Base-by-base conservation (phyloP, 1,140 invertebrate species). In the Anastrepha ludens region DNA sequence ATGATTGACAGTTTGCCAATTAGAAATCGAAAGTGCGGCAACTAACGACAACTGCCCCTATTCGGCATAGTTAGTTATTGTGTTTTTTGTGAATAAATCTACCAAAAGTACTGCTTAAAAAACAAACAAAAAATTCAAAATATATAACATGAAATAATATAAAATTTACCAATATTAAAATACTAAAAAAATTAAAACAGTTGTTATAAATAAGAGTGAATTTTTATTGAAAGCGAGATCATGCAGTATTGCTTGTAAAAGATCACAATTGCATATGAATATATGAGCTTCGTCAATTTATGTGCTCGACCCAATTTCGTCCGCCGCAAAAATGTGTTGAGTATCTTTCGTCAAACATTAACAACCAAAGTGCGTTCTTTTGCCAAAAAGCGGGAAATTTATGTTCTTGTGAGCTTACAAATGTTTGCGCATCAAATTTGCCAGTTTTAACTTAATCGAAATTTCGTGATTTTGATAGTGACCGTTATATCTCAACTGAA, bases 1-100 rank as follows among this genome's bases (percentile, higher is more conserved):
- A 17, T 74, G 70, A 74, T 74, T 74, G 67, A 74, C 67, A 74
- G 67, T 44, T 47, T 17, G 67, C 67, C 67, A 74, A 74, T 74
- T 74, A 44, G 70, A 74, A 74, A 74, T 47, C 70, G 70, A 74
- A 74, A 74, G 70, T 74, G 70, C 8, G 44, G 70, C 44, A 74
- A 47, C 44, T 15, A 17, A 50, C 17, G 44, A 50, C 44, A 74
- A 15, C 0, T 64, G 29, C 17, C 17, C 3, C 2, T 13, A 13
- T n/a, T 47, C 47, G 17, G 15, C 44, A 74, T 74, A 74, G n/a
- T 70, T 70, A 70, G 39, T 70, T 70, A 41, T 29, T 29, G 2
- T 67, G 64, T 67, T 67, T 67, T 47, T 13, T 41, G 7, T 15
- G 13, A 7, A 41, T 47, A 50, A n/a, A 7, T 47, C 29, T 29